Evolutionary conservation across 2,113 vertebrate species (phyloP).

Genomic region (Pogona vitticeps): DNA sequence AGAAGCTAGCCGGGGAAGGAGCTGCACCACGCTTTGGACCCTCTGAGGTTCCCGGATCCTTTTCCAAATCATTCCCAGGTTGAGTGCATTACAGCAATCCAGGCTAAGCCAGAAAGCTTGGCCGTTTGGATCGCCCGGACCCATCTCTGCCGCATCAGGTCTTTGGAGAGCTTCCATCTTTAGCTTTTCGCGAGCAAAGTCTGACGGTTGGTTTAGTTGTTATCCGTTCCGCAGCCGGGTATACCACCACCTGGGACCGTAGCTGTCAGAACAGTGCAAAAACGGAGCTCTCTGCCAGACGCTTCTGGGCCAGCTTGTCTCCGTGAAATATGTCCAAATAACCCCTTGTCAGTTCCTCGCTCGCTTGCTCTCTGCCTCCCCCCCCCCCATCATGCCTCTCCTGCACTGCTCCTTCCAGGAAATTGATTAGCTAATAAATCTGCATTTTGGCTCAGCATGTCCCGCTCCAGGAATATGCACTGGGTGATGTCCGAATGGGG

Average conservation of each 20-base stretch:
- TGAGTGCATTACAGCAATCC: not conserved
- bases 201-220: not conserved
- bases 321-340: not conserved
- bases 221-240: not conserved
- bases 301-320: not conserved
- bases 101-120: not conserved
- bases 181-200: not conserved
- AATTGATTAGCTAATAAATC: not conserved
- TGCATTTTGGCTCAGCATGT: not conserved
- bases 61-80: not conserved
- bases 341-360: not conserved
- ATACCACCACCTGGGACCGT: not conserved
- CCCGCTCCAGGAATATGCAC: rapidly evolving
- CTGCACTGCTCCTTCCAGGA: not conserved
- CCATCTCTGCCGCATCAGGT: not conserved
- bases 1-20: not conserved
- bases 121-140: too few relatives aligned
- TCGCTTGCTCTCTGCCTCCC: rapidly evolving
- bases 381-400: not conserved
- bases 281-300: not conserved
- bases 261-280: constrained; percentile 3
- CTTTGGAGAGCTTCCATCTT: not conserved
- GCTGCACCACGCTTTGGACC: not conserved
- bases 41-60: not conserved
- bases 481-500: not conserved